Evolutionary conservation across 53 echinoderm and acorn worm species (phyloP).

Genomic region (Stichopus horrens): DNA sequence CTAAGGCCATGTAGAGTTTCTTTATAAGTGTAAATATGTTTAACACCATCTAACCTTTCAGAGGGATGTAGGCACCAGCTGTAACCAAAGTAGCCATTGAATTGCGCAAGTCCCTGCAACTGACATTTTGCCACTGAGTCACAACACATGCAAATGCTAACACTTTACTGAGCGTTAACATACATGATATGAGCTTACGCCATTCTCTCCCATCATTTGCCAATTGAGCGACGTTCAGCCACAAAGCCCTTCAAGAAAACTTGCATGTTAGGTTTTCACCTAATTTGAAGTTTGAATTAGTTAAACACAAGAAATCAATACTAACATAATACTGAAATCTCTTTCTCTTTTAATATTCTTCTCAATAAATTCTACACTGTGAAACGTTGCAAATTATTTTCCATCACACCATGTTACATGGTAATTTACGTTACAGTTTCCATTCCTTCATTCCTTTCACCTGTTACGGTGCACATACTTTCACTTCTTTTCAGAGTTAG

Average conservation of each 20-base stretch:
- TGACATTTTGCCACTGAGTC: constrained; percentile 55
- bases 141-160: constrained; percentile 31
- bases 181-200: constrained; percentile 23
- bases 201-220: constrained; percentile 44
- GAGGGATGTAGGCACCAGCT: constrained; percentile 57
- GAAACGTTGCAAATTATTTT: too few species aligned
- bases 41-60: constrained; percentile 46
- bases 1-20: constrained; percentile 25
- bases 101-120: constrained; percentile 51
- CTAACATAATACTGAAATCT: too few species aligned
- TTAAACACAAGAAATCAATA: too few species aligned
- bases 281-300: too few species aligned
- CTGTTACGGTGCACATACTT: too few species aligned
- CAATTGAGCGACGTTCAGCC: constrained; percentile 49
- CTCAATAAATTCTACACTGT: too few species aligned
- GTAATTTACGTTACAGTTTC: too few species aligned
- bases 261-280: constrained; percentile 51
- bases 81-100: constrained; percentile 59
- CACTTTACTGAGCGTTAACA: constrained; percentile 6
- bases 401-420: too few species aligned
- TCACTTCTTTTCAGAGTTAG: too few species aligned
- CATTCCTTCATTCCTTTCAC: too few species aligned
- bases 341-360: too few species aligned
- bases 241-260: constrained; percentile 50
- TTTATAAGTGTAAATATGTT: constrained; percentile 27